These are phyloP conservation scores for Automeris io DNA, from an alignment of 2,888 invertebrate species.

Conservation along the genomic window DNA sequence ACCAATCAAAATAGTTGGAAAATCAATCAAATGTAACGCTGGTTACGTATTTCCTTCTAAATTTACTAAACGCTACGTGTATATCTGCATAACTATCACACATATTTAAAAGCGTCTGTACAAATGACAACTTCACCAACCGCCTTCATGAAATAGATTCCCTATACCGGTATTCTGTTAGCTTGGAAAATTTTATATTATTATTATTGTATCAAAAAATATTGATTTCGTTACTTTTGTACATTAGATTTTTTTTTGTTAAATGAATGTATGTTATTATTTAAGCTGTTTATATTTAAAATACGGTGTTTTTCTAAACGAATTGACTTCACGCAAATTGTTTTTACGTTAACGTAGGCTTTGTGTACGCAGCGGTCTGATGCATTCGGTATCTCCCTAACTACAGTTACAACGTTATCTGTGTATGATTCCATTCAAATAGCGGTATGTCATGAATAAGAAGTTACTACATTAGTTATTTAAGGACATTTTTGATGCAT, in stretches of 20 bases:
- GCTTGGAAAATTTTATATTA: slow-evolving; percentile 60
- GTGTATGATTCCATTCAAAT: slow-evolving; percentile 64
- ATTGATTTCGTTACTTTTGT: slow-evolving; percentile 71
- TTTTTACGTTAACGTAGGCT: slow-evolving; percentile 64
- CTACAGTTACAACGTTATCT: too few species aligned
- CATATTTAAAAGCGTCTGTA: not conserved
- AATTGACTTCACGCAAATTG: slow-evolving; percentile 63
- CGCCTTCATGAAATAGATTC: too few species aligned
- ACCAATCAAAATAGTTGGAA: too few species aligned
- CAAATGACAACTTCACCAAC: slow-evolving; percentile 4
- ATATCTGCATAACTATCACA: not conserved
- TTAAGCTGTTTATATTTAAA: slow-evolving; percentile 73
- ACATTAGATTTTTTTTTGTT: slow-evolving; percentile 73
- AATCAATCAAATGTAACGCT: not conserved
- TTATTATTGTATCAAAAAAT: slow-evolving; percentile 60
- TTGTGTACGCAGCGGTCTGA: slow-evolving; percentile 67
- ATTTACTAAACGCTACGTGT: not conserved
- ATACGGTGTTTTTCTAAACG: slow-evolving; percentile 64
- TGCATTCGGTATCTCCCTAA: slow-evolving; percentile 67
- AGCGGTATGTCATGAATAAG: slow-evolving; percentile 62
- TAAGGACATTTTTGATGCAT: slow-evolving; percentile 78
- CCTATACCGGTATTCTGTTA: slow-evolving; percentile 45
- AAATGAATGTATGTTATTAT: slow-evolving; percentile 70
- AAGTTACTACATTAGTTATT: slow-evolving; percentile 72
- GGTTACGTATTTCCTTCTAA: not conserved